Evolutionary conservation across 1,140 invertebrate species (phyloP).

Genomic region (Aporrectodea caliginosa): DNA sequence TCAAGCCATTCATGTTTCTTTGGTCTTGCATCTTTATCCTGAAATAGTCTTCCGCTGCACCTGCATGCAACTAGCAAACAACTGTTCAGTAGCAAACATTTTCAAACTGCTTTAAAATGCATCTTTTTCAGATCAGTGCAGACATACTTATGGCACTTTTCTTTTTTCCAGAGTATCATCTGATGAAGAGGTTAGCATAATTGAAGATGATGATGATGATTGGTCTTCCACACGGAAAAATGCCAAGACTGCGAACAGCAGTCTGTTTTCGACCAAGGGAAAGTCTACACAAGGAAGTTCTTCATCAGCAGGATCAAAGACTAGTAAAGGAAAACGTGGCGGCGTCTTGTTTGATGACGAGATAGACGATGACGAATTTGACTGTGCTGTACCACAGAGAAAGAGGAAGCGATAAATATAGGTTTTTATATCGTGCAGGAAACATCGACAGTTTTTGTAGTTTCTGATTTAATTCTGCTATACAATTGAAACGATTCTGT

Average conservation of each 20-base stretch:
- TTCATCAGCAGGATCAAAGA: neutral
- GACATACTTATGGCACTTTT: too few relatives aligned
- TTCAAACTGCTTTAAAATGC: neutral
- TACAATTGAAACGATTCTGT: too few relatives aligned
- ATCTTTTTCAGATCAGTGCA: neutral
- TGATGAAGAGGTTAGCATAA: neutral
- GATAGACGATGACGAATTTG: constrained; percentile 33
- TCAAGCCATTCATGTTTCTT: neutral
- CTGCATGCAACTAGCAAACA: neutral
- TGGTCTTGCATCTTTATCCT: too few relatives aligned
- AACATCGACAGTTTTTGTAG: too few relatives aligned
- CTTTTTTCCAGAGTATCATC: neutral
- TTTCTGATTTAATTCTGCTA: too few relatives aligned
- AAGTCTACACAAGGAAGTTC: neutral
- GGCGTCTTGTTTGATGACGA: neutral
- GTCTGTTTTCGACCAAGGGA: neutral
- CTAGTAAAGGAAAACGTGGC: neutral
- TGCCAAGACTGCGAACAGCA: neutral
- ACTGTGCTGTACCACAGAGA: constrained; percentile 28
- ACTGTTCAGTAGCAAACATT: neutral
- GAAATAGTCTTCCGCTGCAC: too few relatives aligned
- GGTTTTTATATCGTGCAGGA: too few relatives aligned
- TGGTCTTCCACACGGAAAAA: neutral
- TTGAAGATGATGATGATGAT: constrained; percentile 1
- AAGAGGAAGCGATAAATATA: constrained; percentile 12